Conservation (phyloP, 1,140 invertebrate species). For the Drosophila sechellia region DNA sequence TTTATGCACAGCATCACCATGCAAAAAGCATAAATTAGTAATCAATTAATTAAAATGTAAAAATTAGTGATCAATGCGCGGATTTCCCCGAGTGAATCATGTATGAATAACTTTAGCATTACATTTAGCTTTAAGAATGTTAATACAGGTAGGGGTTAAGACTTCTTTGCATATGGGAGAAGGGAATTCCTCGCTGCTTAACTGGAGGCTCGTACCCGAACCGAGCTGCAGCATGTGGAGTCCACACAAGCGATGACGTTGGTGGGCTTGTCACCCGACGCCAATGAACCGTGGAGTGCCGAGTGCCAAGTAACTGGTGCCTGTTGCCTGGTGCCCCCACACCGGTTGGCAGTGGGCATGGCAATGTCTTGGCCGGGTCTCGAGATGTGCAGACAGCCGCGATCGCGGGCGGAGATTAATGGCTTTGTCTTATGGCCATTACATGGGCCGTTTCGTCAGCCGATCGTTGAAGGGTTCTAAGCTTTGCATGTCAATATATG, state of each 20-base stretch:
- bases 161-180: background rate
- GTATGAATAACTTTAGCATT: background rate
- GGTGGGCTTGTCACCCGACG: slow-evolving; percentile 68
- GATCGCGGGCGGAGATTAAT: slow-evolving; percentile 48
- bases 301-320: background rate
- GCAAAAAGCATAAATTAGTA: background rate
- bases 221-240: background rate
- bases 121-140: background rate
- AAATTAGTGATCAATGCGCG: slow-evolving; percentile 18
- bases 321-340: background rate
- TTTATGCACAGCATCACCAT: too few species aligned
- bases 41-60: slow-evolving; percentile 22
- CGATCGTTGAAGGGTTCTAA: slow-evolving; percentile 55
- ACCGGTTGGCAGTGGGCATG: slow-evolving; percentile 24
- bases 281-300: slow-evolving; percentile 53
- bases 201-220: slow-evolving; percentile 22
- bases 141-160: slow-evolving; percentile 2
- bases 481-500: slow-evolving; percentile 53
- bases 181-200: slow-evolving; percentile 15
- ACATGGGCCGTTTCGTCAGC: slow-evolving; percentile 58
- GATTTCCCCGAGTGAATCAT: slow-evolving; percentile 27
- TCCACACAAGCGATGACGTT: slow-evolving; percentile 9
- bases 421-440: slow-evolving; percentile 40
- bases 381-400: slow-evolving; percentile 39
- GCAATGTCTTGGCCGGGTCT: slow-evolving; percentile 35